Evolutionary conservation across 2,113 vertebrate species (phyloP).

Genomic region (Apodemus speciosus): DNA sequence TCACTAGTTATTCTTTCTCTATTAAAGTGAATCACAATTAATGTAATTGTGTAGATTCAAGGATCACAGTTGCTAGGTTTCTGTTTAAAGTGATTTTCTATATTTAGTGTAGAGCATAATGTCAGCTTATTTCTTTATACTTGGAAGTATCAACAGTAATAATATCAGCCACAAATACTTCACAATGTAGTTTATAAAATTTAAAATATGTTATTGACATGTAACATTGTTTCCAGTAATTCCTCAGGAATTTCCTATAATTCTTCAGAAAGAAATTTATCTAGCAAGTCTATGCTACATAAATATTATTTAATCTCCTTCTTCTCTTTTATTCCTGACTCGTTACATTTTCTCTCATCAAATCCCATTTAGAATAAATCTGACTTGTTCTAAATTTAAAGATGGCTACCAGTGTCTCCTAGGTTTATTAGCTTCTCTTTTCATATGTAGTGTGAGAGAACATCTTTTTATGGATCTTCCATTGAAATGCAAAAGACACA

Average conservation of each 20-base stretch:
- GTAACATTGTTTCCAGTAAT: slow-evolving; percentile 22
- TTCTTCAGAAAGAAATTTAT: neutral
- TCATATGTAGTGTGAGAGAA: slow-evolving; percentile 41
- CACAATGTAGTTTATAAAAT: neutral
- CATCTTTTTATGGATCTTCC: slow-evolving; percentile 48
- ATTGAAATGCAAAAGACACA: neutral
- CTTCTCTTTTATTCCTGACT: neutral
- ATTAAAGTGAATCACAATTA: slow-evolving; percentile 1
- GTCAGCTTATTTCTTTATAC: neutral
- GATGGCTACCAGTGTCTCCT: neutral
- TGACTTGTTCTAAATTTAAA: slow-evolving; percentile 37
- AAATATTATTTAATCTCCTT: neutral
- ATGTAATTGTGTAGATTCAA: neutral
- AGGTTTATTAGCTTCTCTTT: slow-evolving; percentile 35
- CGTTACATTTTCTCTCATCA: neutral
- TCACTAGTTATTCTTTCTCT: neutral
- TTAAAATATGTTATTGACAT: neutral
- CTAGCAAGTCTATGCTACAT: neutral
- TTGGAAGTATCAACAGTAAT: neutral
- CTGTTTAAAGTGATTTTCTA: neutral
- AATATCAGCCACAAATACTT: neutral
- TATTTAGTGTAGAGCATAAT: neutral
- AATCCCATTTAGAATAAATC: slow-evolving; percentile 52
- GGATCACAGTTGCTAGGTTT: neutral
- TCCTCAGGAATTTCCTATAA: neutral